Conservation (phyloP, 1,140 invertebrate genomes). For the Euura lappo region DNA sequence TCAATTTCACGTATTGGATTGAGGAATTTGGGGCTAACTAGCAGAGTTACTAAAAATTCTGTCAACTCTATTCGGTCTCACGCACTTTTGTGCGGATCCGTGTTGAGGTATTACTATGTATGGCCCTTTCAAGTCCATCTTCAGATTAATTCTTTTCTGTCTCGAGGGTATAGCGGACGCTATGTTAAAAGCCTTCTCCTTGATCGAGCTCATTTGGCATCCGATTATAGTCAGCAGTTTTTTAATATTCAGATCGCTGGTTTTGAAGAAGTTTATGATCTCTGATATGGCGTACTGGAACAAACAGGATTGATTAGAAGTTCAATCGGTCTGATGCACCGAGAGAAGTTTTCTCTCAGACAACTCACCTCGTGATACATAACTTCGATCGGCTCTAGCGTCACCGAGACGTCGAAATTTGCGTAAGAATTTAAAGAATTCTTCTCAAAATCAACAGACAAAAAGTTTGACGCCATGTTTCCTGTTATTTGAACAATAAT, state of each 20-base stretch:
- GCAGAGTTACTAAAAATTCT: background rate
- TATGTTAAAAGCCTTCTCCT: slow-evolving; percentile 37
- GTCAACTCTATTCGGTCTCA: slow-evolving; percentile 19
- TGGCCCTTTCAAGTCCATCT: slow-evolving; percentile 79
- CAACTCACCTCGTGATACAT: slow-evolving; percentile 78
- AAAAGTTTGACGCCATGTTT: slow-evolving; percentile 70
- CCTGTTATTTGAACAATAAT: slow-evolving; percentile 46
- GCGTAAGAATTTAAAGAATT: slow-evolving; percentile 73
- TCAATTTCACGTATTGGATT: no score
- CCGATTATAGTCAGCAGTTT: slow-evolving; percentile 39
- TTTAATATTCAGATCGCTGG: slow-evolving; percentile 47
- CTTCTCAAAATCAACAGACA: slow-evolving; percentile 79
- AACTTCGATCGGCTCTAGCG: slow-evolving; percentile 78
- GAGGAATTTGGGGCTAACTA: background rate
- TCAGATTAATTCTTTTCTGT: slow-evolving; percentile 74
- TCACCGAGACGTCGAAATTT: slow-evolving; percentile 72
- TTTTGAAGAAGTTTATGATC: slow-evolving; percentile 76
- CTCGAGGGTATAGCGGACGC: slow-evolving; percentile 54
- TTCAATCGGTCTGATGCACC: slow-evolving; percentile 15
- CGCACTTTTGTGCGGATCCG: slow-evolving; percentile 77
- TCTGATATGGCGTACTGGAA: slow-evolving; percentile 77
- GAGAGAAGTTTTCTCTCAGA: slow-evolving; percentile 9
- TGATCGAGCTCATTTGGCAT: slow-evolving; percentile 39
- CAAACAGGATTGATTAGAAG: slow-evolving; percentile 33
- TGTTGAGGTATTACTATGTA: slow-evolving; percentile 81